Base-by-base conservation (phyloP, 35 echinoderm and acorn worm genomes). In the Holothuria glaberrima region DNA sequence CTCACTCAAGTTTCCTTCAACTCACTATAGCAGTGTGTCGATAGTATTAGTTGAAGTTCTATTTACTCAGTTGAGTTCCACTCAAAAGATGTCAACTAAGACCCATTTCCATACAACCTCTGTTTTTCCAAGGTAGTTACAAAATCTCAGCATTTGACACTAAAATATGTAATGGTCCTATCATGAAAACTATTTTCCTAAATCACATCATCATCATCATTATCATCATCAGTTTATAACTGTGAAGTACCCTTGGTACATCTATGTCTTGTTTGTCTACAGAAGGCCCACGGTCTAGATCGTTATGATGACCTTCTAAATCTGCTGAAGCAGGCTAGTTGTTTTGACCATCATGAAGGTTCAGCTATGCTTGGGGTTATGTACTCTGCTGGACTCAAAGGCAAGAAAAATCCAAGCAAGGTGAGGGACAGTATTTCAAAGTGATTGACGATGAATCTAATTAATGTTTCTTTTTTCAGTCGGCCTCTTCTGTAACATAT, bases 321-420 rank as follows among this genome's bases (percentile, higher is more conserved):
- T 6, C 56, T 91, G 38, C 44, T 98, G 26, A 86, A 92, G 63
- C 93, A 98, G 52, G 93, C 96, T 5, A 98, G 93, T 93, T 98
- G 96, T 88, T 93, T 92, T 93, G 93, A 87, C 35, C 83, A 94
- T 70, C 57, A 92, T 32, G 24, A 91, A 57, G 90, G 93, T 14
- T 83, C 96, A 9, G 72, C 86, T 28, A 88, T 94, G 93, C 50
- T 98, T 54, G 90, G 86, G n/a, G 89, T 87, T 16, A 81, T 98
- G 28, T 98, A 94, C 45, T 75, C 58, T 19, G 90, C 86, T 48
- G 96, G 96, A 65, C 60, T 94, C 27, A 90, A 89, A 64, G 64
- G 86, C 22, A 73, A 75, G 45, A 56, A 56, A 9, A 79, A 89
- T 59, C 20, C 46, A 22, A 84, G 38, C 7, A 80, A 91, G 90